Percentiles rank a stretch among this genome's conserved stretches.
Conservation (phyloP, 2,888 invertebrate genomes). For the Polylopha cassiicola region DNA sequence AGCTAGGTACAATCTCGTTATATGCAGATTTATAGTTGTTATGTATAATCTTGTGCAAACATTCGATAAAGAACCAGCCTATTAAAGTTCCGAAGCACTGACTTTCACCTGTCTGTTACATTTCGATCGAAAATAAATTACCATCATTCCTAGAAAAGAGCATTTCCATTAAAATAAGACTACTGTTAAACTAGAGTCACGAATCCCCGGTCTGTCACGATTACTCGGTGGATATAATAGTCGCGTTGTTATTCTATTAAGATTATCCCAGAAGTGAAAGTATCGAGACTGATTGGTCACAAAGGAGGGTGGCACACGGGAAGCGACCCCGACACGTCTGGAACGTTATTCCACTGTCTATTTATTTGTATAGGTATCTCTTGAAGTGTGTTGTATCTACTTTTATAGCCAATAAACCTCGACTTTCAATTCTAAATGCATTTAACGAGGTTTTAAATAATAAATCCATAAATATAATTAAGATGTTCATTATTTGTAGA, state of each 20-base stretch:
- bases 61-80: conserved; percentile 36
- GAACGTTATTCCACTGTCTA: conserved; percentile 58
- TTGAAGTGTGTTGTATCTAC: no score
- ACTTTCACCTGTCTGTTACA: conserved; percentile 65
- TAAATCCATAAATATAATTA: no score
- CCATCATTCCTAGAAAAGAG: conserved; percentile 54
- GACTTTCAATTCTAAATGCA: no score
- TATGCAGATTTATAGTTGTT: conserved; percentile 36
- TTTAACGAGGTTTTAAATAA: no score
- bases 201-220: conserved; percentile 71
- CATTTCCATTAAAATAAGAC: conserved; percentile 63
- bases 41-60: conserved; percentile 31
- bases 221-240: conserved; percentile 59
- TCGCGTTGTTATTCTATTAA: conserved; percentile 65
- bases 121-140: conserved; percentile 57
- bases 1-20: conserved; percentile 26
- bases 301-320: conserved; percentile 45
- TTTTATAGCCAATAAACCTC: no score
- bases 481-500: no score
- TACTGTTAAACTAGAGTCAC: conserved; percentile 67
- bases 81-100: conserved; percentile 30
- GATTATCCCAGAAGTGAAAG: conserved; percentile 66
- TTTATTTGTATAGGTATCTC: conserved; percentile 55
- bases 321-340: conserved; percentile 50
- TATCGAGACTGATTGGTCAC: conserved; percentile 63